These are phyloP conservation scores for Doryteuthis pealeii DNA, from an alignment of 1,140 invertebrate species.

Conservation along the genomic window DNA sequence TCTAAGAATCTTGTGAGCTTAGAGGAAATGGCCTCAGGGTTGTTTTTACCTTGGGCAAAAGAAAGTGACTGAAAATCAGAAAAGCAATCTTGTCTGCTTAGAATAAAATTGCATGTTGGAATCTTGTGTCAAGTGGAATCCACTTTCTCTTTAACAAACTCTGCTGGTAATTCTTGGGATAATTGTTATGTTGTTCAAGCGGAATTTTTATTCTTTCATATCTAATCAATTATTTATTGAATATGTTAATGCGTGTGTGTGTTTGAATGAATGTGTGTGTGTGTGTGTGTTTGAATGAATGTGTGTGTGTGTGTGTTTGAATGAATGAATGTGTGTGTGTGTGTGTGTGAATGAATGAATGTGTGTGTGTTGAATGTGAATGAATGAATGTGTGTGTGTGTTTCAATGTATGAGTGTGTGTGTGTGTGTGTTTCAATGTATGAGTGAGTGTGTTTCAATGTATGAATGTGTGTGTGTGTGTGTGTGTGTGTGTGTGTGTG, in stretches of 20 bases:
- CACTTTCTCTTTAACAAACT: too few relatives aligned
- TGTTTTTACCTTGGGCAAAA: too few relatives aligned
- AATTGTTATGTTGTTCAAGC: too few relatives aligned
- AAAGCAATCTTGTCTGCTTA: too few relatives aligned
- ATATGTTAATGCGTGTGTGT: not conserved
- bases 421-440: not conserved
- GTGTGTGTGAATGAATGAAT: not conserved
- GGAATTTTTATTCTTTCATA: too few relatives aligned
- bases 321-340: not conserved
- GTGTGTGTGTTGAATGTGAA: not conserved
- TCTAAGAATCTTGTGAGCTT: too few relatives aligned
- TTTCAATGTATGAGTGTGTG: not conserved
- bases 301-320: not conserved
- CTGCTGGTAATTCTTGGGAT: too few relatives aligned
- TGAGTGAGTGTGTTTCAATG: not conserved
- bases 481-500: not conserved
- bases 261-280: not conserved
- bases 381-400: not conserved
- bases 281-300: not conserved
- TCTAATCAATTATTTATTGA: too few relatives aligned
- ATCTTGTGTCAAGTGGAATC: too few relatives aligned
- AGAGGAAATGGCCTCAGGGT: too few relatives aligned
- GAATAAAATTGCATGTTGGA: too few relatives aligned
- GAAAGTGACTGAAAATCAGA: too few relatives aligned
- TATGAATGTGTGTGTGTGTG: not conserved